Evolutionary conservation across 2,888 invertebrate genomes (phyloP).

Genomic region (Eugnorisma glareosa): DNA sequence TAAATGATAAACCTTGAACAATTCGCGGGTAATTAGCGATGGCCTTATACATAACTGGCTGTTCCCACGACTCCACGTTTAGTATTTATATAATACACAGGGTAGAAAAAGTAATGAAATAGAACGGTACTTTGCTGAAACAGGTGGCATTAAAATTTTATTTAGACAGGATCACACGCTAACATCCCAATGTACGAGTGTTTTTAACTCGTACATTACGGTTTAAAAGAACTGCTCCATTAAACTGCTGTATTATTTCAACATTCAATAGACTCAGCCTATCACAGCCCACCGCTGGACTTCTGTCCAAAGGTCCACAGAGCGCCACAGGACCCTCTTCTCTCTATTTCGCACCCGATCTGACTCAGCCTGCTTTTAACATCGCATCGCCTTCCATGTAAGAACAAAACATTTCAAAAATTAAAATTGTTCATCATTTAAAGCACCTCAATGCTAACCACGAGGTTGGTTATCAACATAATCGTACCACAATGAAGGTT

Average conservation of each 20-base stretch:
- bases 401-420: neutral
- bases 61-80: neutral
- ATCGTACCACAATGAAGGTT: conserved; percentile 1
- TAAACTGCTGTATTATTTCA: neutral
- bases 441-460: neutral
- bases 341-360: neutral
- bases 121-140: neutral
- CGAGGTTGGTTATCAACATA: neutral
- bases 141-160: no score
- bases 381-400: neutral
- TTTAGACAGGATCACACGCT: neutral
- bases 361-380: neutral
- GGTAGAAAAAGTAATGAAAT: neutral
- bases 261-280: neutral
- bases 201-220: no score
- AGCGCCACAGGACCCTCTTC: neutral
- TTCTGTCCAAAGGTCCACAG: neutral
- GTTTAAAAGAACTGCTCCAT: neutral
- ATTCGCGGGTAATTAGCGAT: neutral
- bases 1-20: neutral
- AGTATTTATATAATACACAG: neutral
- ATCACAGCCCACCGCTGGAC: neutral
- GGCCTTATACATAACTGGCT: neutral
- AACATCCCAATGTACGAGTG: neutral
- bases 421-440: neutral